Base-by-base conservation (phyloP, 1,140 invertebrate species). In the Megathymus violae region DNA sequence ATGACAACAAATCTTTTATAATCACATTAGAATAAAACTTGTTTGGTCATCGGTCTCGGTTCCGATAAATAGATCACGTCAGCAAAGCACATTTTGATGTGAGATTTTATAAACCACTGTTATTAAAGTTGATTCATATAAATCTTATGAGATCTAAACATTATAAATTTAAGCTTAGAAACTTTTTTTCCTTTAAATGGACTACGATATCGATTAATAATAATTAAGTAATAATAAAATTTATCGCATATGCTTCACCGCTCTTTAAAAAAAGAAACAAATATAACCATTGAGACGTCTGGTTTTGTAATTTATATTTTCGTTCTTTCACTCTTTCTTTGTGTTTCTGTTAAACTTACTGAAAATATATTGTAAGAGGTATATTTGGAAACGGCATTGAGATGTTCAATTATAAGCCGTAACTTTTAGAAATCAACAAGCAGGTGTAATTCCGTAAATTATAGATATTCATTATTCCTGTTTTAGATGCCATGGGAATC, bases 401-500 rank as follows among this genome's bases (percentile, higher is more conserved):
- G 7, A 31, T 31, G 27, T 31, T 7, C 27, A 31, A 31, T 22
- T 22, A 22, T 22, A 22, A 22, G n/a, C n/a, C 19, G 19, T 22
- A 22, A 22, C 19, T 3, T 22, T 22, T 5, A 3, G 19, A 22
- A 22, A 22, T 22, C 19, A 22, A 9, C 9, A 7, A 31, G 9
- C 27, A 7, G 27, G 9, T n/a, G n/a, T n/a, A n/a, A n/a, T n/a
- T n/a, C n/a, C n/a, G n/a, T n/a, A n/a, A n/a, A n/a, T n/a, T n/a
- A n/a, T n/a, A n/a, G n/a, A n/a, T n/a, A n/a, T n/a, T n/a, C n/a
- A n/a, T 44, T 44, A 19, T 56, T 16, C 48, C 19, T 59, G 64
- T 52, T 25, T n/a, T 54, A 90, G 84, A 80, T 89, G 81, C 86
- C 88, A 66, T 91, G 88, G 88, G 88, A 91, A 13, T 87, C 82